Evolutionary conservation across 2,113 vertebrate genomes (phyloP), one percentile per base, ranked within the genome.

Genomic region (Callospermophilus lateralis): DNA sequence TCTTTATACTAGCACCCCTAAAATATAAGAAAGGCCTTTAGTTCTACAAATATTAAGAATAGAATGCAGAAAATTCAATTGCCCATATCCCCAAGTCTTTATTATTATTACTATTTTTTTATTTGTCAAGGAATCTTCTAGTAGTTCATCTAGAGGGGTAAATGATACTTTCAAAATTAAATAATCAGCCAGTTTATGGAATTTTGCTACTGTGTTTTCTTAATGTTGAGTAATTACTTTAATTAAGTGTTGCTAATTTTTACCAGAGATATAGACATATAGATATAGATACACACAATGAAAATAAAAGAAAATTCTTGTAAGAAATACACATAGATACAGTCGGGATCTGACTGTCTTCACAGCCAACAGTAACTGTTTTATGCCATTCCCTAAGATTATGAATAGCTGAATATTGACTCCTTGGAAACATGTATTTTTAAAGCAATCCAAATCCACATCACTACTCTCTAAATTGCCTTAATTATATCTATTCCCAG

Each of bases 41-140:
- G 81, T 83, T 81, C 17, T 53, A 93, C 6, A 34, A 65, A 81
- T 92, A 87, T 45, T 68, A 34, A 91, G 28, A 95, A 81, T 67
- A 26, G 70, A 70, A 10, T 77, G 37, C 6, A 22, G 77, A 67
- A 16, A 4, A 39, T 6, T n/a, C 6, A 80, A 53, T 92, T 53
- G 65, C 0, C 6, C 32, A 78, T 12, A n/a, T 72, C 13, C 3
- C 19, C 24, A 89, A 67, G 53, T 58, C 63, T 84, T 93, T 45
- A 70, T 37, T 68, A 76, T 85, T 51, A 77, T 22, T 77, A 63
- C 32, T 12, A 48, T 48, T 48, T 78, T 77, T 84, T 85, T 37
- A 72, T 91, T 96, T 80, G 51, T 89, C 11, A 42, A 81, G 81
- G 39, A 86, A 76, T 79, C 55, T 89, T 84, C 58, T 58, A 90